phyloP scores from a whole-genome alignment of 2,888 invertebrate species.

The Eristalis pertinax region DNA sequence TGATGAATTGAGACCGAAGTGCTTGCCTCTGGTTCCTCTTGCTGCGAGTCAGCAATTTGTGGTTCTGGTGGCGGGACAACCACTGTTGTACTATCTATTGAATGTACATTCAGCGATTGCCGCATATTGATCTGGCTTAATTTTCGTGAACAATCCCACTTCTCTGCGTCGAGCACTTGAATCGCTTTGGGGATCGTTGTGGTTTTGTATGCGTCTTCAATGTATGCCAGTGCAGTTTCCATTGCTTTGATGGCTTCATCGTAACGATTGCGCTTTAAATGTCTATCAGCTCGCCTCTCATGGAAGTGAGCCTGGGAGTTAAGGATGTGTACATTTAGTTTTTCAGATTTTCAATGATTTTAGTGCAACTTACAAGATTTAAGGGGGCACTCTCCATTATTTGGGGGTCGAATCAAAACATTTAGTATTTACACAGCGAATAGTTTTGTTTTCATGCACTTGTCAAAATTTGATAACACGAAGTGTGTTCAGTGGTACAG shows the following conservation, averaged over 20 bases:
- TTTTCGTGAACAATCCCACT: slow-evolving; percentile 78
- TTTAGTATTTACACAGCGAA: neutral
- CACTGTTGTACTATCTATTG: slow-evolving; percentile 77
- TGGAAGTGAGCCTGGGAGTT: slow-evolving; percentile 79
- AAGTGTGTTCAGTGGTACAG: neutral
- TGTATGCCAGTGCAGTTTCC: slow-evolving; percentile 77
- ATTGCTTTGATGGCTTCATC: slow-evolving; percentile 80
- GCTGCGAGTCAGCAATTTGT: neutral
- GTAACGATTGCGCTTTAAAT: slow-evolving; percentile 77
- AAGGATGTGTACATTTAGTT: neutral
- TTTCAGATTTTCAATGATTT: neutral
- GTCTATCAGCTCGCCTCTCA: slow-evolving; percentile 79
- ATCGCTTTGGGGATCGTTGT: slow-evolving; percentile 76
- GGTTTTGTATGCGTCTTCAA: slow-evolving; percentile 79
- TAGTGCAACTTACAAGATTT: slow-evolving; percentile 76
- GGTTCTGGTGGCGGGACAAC: slow-evolving; percentile 73
- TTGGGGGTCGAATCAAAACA: neutral
- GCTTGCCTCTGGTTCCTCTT: slow-evolving; percentile 69
- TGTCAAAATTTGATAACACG: slow-evolving; percentile 8
- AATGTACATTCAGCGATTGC: slow-evolving; percentile 72
- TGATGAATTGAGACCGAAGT: slow-evolving; percentile 77
- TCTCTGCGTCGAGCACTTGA: slow-evolving; percentile 78
- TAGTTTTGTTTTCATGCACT: neutral
- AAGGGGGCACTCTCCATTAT: slow-evolving; percentile 78
- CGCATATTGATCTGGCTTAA: slow-evolving; percentile 78